Conservation (phyloP, 2,113 vertebrate genomes). For the Illadopsis cleaveri region DNA sequence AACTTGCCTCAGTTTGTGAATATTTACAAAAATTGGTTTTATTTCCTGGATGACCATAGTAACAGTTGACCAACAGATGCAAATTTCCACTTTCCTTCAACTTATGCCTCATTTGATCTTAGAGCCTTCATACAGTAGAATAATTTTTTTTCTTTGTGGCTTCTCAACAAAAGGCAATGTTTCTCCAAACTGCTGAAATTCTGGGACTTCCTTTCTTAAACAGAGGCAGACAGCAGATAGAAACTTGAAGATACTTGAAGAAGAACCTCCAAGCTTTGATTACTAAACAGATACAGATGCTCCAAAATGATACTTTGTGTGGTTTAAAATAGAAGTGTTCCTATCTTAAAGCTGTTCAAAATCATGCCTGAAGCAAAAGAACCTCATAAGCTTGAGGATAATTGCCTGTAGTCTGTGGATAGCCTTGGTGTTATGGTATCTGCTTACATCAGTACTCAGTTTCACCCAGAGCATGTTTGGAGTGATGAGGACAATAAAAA, state of each 20-base stretch:
- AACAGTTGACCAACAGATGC: not conserved
- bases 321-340: slow-evolving; percentile 1
- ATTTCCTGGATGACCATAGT: not conserved
- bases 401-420: not conserved
- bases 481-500: not conserved
- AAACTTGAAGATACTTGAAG: not conserved
- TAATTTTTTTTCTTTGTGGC: not conserved
- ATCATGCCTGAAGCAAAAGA: not conserved
- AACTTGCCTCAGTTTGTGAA: not conserved
- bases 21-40: not conserved
- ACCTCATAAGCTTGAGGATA: not conserved
- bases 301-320: not conserved
- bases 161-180: not conserved
- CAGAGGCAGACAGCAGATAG: not conserved
- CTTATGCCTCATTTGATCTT: not conserved
- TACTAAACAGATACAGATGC: not conserved
- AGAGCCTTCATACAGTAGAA: not conserved
- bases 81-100: not conserved
- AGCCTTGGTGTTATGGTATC: not conserved
- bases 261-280: not conserved
- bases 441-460: not conserved
- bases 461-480: not conserved
- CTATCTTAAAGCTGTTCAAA: not conserved
- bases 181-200: not conserved
- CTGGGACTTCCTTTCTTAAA: not conserved